phyloP scores from a whole-genome alignment of 2,797 vertebrate species.

The Hyperoplus immaculatus region DNA sequence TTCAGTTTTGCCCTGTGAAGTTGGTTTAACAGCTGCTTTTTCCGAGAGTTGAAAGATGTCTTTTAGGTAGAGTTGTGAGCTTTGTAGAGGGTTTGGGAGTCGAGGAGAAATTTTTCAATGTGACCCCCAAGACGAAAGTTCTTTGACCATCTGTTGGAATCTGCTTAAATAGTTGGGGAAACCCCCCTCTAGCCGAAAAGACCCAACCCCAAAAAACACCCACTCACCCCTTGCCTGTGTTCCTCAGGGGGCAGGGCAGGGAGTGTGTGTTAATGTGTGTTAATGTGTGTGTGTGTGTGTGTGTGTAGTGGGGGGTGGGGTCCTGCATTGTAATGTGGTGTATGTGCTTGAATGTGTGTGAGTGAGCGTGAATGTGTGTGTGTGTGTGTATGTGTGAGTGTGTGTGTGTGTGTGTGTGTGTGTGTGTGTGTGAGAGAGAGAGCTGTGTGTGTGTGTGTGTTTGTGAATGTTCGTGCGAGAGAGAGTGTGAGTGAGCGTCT shows the following conservation, averaged over 20 bases:
- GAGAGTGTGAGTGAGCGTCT: too few relatives aligned
- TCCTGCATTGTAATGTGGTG: conserved; percentile 61
- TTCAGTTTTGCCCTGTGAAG: background rate
- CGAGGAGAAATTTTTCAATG: background rate
- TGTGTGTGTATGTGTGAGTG: too few relatives aligned
- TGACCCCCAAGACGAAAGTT: conserved; percentile 68
- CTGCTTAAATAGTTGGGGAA: conserved; percentile 83
- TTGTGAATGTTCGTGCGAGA: too few relatives aligned
- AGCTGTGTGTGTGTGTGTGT: too few relatives aligned
- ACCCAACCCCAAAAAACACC: background rate
- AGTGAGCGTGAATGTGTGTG: too few relatives aligned
- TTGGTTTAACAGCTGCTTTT: background rate
- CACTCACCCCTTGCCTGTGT: conserved; percentile 42
- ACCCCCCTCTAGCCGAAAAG: conserved; percentile 37
- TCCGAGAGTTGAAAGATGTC: background rate
- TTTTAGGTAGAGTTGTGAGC: background rate
- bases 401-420: too few relatives aligned
- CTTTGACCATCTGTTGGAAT: conserved; percentile 82
- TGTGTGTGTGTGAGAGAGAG: too few relatives aligned
- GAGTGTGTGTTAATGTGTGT: conserved; percentile 51
- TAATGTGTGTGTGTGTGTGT: conserved; percentile 47
- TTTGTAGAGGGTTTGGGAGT: background rate
- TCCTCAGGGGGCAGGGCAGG: conserved; percentile 55
- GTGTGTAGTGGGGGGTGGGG: conserved; percentile 31
- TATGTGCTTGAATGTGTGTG: too few relatives aligned